Evolutionary conservation across 2,888 invertebrate genomes (phyloP), one percentile per base, ranked within the genome.

Genomic region (Sicus ferrugineus): DNA sequence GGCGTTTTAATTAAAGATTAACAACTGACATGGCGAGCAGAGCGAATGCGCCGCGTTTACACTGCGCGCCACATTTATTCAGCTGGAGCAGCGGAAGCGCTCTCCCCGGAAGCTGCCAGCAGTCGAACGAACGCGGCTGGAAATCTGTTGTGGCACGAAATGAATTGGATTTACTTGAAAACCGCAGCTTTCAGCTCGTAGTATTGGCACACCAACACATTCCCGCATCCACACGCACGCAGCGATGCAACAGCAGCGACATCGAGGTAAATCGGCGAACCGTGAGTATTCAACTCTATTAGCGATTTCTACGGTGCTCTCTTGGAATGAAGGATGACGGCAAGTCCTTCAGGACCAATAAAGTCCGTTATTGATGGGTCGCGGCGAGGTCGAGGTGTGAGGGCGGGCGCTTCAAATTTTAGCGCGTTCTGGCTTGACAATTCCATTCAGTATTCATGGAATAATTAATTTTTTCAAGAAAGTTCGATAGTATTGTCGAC

Each of bases 1-100:
- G 19, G 7, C 50, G 48, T 46, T 28, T 66, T 54, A 64, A 64
- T 52, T 64, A 50, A 52, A 52, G 31, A 64, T 52, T 50, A 64
- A 64, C 50, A 64, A 64, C 30, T 50, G 21, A 64, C 50, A 48
- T 64, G 52, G 34, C 52, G 52, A 19, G 52, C 16, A 0, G 52
- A 48, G 31, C 28, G 64, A 64, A 6, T 50, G 46, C 30, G 16
- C n/a, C 21, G 14, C n/a, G 16, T 6, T 31, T 4, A 21, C 31
- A 16, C 28, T 19, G n/a, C 28, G 58, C 58, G 11, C 31, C 58
- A 30, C 30, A 58, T 31, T 56, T 56, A 56, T 56, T 31, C 31
- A 58, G 16, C n/a, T 21, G 59, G 23, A 59, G 21, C 21, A 3
- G n/a, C 58, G 58, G 31, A 34, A 59, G 31, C 19, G n/a, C 19